phyloP scores from a whole-genome alignment of 2,888 invertebrate species.

The Tinea pellionella region DNA sequence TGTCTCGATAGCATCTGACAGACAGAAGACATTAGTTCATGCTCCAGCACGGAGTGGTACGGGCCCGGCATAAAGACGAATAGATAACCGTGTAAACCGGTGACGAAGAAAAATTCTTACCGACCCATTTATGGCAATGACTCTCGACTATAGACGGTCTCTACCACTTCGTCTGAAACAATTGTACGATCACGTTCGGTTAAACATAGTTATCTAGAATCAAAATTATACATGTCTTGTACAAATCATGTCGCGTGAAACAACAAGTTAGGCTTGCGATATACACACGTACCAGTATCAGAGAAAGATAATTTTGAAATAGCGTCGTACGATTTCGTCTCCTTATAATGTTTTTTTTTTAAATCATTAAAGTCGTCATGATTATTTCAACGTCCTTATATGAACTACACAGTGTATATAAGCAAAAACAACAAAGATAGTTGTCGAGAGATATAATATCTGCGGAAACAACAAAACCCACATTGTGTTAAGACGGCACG shows the following conservation, averaged over 20 bases:
- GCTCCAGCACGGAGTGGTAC: conserved; percentile 26
- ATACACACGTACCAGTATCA: neutral
- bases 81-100: conserved; percentile 27
- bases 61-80: conserved; percentile 28
- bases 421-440: neutral
- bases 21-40: conserved; percentile 52
- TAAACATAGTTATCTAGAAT: conserved; percentile 2
- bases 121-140: neutral
- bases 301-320: neutral
- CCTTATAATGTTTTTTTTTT: neutral
- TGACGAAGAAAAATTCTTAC: conserved; percentile 1
- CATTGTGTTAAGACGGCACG: conserved; percentile 24
- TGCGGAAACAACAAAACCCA: conserved; percentile 2
- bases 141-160: neutral
- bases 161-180: neutral
- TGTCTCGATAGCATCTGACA: conserved; percentile 51
- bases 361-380: no score
- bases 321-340: neutral
- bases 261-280: conserved; percentile 7
- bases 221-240: neutral
- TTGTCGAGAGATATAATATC: neutral
- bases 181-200: conserved; percentile 1
- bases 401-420: neutral
- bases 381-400: no score
- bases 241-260: conserved; percentile 8